phyloP scores from a whole-genome alignment of 2,797 vertebrate species.

The Danio jaintianensis region DNA sequence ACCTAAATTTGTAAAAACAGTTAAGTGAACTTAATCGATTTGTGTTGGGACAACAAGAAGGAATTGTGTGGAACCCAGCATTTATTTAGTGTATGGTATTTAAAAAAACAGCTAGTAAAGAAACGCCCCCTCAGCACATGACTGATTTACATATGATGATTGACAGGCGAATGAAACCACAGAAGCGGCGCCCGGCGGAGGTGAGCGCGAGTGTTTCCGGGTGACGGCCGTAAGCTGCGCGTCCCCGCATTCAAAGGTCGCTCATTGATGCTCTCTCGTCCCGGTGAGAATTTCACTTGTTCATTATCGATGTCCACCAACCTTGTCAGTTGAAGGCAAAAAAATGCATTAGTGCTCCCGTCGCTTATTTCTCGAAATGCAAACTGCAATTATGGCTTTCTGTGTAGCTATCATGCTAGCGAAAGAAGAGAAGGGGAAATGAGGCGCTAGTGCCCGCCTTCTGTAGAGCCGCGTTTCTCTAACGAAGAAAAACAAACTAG shows the following conservation, averaged over 20 bases:
- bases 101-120: too few species aligned
- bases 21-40: too few species aligned
- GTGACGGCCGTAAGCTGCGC: slow-evolving; percentile 47
- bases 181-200: slow-evolving; percentile 4
- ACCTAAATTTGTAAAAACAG: too few species aligned
- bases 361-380: background rate
- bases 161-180: slow-evolving; percentile 29
- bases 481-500: background rate
- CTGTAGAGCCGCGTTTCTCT: background rate
- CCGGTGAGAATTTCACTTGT: slow-evolving; percentile 24
- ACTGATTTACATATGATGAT: background rate
- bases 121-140: slow-evolving; percentile 4
- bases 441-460: slow-evolving; percentile 29
- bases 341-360: background rate
- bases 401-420: slow-evolving; percentile 38
- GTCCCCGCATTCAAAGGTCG: slow-evolving; percentile 62
- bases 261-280: slow-evolving; percentile 45
- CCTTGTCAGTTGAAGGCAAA: background rate
- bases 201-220: slow-evolving; percentile 55
- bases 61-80: too few species aligned
- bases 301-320: background rate
- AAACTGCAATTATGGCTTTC: background rate
- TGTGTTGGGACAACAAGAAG: too few species aligned
- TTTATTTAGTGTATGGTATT: too few species aligned
- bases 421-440: slow-evolving; percentile 47